A percentile compares a stretch with the other conserved stretches of the same genome.
Conservation (phyloP, 92 coral and sea anemone genomes). For the Scolanthus callimorphus region DNA sequence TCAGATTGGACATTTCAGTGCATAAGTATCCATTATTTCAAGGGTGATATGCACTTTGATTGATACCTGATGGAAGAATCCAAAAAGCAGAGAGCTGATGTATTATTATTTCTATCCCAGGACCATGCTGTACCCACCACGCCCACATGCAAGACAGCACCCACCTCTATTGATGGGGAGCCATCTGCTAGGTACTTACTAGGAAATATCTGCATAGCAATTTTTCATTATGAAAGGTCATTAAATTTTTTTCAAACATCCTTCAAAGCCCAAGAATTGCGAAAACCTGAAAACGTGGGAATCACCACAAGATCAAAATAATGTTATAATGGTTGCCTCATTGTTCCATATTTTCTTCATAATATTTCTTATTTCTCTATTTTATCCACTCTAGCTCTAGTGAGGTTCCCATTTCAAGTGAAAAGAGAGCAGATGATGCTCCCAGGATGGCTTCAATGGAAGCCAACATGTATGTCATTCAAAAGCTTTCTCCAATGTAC, state of each 20-base stretch:
- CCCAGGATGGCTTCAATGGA: conserved; percentile 99
- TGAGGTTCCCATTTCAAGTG: conserved; percentile 46
- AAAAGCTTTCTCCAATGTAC: not conserved
- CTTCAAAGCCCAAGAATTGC: not conserved
- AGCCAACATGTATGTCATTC: conserved; percentile 85
- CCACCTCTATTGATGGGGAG: conserved; percentile 69
- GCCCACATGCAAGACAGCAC: conserved; percentile 87
- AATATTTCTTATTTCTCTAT: too few relatives aligned
- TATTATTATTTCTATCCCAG: conserved; percentile 17
- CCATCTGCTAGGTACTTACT: conserved; percentile 73
- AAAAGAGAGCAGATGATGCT: conserved; percentile 59
- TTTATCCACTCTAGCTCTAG: conserved; percentile 38
- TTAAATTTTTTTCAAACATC: too few relatives aligned
- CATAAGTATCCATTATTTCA: too few relatives aligned
- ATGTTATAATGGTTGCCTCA: too few relatives aligned
- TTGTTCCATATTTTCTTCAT: too few relatives aligned
- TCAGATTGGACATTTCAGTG: too few relatives aligned
- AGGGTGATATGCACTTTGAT: too few relatives aligned
- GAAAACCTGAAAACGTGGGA: not conserved
- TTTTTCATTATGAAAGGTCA: too few relatives aligned
- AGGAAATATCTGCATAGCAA: too few relatives aligned
- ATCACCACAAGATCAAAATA: too few relatives aligned
- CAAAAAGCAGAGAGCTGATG: too few relatives aligned
- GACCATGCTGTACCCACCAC: conserved; percentile 99
- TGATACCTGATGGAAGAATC: too few relatives aligned